Base-by-base conservation (phyloP, 2,888 invertebrate genomes). In the Pseudococcus jackbeardsleyi region DNA sequence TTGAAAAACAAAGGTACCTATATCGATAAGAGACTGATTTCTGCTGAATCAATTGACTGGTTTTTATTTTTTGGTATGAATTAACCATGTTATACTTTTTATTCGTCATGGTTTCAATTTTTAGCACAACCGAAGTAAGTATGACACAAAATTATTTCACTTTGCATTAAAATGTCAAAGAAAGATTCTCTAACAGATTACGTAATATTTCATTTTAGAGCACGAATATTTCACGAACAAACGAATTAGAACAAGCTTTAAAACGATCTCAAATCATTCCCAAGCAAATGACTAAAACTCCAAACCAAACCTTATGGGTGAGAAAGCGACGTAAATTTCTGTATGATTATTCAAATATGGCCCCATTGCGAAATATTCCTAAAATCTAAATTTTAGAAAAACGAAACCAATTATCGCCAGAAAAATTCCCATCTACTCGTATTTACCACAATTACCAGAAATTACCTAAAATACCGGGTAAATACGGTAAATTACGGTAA, bases 231-330 rank as follows among this genome's bases (percentile, higher is more conserved):
- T 33, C 72, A 9, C 6, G 17, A 0, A 72, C 5, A 0, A 72
- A 17, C 39, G 17, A 26, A 39, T 33, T 72, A 33, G 72, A 72
- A 72, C 15, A 72, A 33, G 72, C 17, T 19, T 33, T 33, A 39
- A 72, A 4, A 33, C 12, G 11, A 33, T 72, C 72, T 3, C 17
- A 33, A 0, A 72, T 72, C 8, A 72, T 33, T 6, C 72, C 72
- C 15, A 33, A 72, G 33, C 72, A 72, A 7, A 3, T 72, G 17
- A 33, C 0, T 0, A 72, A 26, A 72, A 15, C 33, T 6, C 33
- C 72, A 3, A 72, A 72, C 17, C 33, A 72, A 17, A 72, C 72
- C 7, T 72, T 72, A 17, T 72, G 72, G 72, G 72, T 72, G 33
- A 72, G 72, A 33, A 22, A 68, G 1, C 26, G n/a, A 59, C 4